A percentile compares a stretch with the other conserved stretches of the same genome.
phyloP scores from a whole-genome alignment of 2,113 vertebrate genomes.

The Haliaeetus leucogaster region DNA sequence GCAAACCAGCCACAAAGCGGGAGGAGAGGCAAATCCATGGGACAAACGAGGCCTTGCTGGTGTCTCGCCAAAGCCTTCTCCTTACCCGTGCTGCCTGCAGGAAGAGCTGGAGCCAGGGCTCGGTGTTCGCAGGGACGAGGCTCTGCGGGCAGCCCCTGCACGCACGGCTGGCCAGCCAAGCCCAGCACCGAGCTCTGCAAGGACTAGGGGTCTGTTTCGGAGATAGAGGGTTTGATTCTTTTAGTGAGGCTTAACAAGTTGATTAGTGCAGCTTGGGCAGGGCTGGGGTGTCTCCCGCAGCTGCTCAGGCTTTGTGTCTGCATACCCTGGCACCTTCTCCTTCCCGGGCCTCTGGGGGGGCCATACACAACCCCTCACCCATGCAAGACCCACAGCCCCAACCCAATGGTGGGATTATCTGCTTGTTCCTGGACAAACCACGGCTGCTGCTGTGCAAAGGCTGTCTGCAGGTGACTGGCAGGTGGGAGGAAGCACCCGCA shows the following conservation, averaged over 20 bases:
- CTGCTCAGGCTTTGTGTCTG: neutral
- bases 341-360: neutral
- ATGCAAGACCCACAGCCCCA: neutral
- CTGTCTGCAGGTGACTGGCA: neutral
- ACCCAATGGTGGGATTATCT: fast-evolving
- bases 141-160: neutral
- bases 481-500: neutral
- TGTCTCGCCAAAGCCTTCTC: neutral
- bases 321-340: neutral
- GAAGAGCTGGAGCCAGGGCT: neutral
- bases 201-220: fast-evolving
- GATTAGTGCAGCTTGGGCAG: neutral
- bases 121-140: fast-evolving
- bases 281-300: neutral
- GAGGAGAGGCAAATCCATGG: neutral
- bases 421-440: neutral
- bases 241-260: neutral
- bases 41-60: neutral
- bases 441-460: fast-evolving
- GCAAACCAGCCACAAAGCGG: neutral
- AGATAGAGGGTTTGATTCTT: neutral
- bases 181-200: fast-evolving
- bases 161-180: neutral
- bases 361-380: neutral
- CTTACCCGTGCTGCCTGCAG: neutral